Base-by-base conservation (phyloP, 2,797 vertebrate species). In the Onychomys torridus region DNA sequence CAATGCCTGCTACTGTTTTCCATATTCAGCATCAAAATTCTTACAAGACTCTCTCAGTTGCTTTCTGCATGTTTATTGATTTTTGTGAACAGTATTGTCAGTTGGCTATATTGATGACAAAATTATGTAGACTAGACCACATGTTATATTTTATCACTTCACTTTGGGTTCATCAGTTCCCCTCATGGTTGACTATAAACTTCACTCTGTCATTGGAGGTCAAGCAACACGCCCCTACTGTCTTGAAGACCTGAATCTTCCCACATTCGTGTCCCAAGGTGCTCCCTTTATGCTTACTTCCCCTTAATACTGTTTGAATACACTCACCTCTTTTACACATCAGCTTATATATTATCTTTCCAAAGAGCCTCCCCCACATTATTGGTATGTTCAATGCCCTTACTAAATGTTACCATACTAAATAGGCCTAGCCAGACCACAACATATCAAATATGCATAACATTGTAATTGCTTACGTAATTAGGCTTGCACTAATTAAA, bases 401-500 rank as follows among this genome's bases (percentile, higher is more conserved):
- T 83, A 21, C 19, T 59, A 67, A 49, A 86, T 81, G 71, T 49
- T 49, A 71, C 52, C 49, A 81, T 40, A 55, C 16, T 73, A 84
- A 87, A 7, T 34, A 82, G 17, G 17, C 9, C 43, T 43, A 93
- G 14, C 69, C 29, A 78, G 86, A 87, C 32, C 17, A 78, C 21
- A 52, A 86, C 5, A 89, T 6, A 65, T 12, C 61, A 37, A 16
- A 86, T 2, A 55, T 19, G 17, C 14, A 29, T 52, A 52, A 1
- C 78, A 89, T 46, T 76, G 8, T 29, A 82, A 43, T 52, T 88
- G 17, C 69, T 85, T 73, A 59, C 73, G 13, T 73, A 77, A 91
- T 32, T 92, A 93, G 27, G 6, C 27, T 91, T 87, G 5, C 27
- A 1, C 13, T 73, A 75, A 75, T 94, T 90, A 83, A 94, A 75